Percentiles rank a stretch among this genome's conserved stretches.
phyloP scores from a whole-genome alignment of 2,888 invertebrate genomes.

The Stenolophus ochropezus region DNA sequence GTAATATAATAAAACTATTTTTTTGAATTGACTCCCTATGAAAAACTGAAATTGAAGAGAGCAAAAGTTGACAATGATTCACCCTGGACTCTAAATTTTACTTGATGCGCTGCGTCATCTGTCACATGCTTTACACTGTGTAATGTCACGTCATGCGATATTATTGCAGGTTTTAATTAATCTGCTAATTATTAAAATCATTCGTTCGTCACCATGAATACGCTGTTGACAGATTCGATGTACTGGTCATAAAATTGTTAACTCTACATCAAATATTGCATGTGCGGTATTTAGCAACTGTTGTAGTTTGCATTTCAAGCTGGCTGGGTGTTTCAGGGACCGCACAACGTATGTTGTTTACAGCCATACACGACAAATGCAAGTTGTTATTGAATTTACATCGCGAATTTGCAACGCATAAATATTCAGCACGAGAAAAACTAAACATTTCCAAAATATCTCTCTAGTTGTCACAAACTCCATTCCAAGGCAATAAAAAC shows the following conservation, averaged over 20 bases:
- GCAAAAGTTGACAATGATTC: neutral
- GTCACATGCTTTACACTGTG: neutral
- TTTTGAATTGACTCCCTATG: too few relatives aligned
- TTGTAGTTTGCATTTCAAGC: neutral
- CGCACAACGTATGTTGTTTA: neutral
- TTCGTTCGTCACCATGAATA: constrained; percentile 15
- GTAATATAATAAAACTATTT: too few relatives aligned
- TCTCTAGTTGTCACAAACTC: too few relatives aligned
- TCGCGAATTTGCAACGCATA: too few relatives aligned
- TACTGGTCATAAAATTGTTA: constrained; percentile 17
- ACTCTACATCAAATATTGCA: constrained; percentile 10
- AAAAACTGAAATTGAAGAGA: too few relatives aligned
- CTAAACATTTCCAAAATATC: too few relatives aligned
- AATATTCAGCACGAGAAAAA: too few relatives aligned
- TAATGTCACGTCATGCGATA: constrained; percentile 14
- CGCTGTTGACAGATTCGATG: constrained; percentile 18
- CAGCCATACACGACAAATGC: neutral
- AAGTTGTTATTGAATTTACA: neutral
- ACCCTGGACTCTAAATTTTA: neutral
- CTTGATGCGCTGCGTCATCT: constrained; percentile 6
- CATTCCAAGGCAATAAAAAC: too few relatives aligned
- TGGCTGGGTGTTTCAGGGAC: neutral
- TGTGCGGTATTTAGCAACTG: neutral
- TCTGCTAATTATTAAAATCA: constrained; percentile 29
- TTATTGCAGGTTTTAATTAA: constrained; percentile 11